Evolutionary conservation across 2,113 vertebrate genomes (phyloP), one percentile per base, ranked within the genome.

Genomic region (Clarias gariepinus): DNA sequence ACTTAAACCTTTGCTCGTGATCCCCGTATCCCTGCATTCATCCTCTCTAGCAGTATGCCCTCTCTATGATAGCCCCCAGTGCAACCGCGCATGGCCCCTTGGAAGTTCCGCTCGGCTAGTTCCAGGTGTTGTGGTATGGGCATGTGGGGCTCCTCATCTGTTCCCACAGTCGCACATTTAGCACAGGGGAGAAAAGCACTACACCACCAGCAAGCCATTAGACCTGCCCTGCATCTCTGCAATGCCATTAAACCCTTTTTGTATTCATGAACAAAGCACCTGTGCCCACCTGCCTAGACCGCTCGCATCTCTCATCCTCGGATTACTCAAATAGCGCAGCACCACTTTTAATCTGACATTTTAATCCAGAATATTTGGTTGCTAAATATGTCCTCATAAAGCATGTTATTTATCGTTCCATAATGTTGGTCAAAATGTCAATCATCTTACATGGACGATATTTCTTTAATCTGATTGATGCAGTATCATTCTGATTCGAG

Each of bases 81-180:
- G 73, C 66, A 77, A 90, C 91, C 86, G 88, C 90, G 89, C 89
- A 90, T 92, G 90, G 91, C 91, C 91, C 90, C 90, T 86, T 79
- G 36, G 92, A 92, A 93, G 94, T 94, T 93, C 94, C 86, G 90
- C 92, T 93, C 95, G 94, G 91, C 92, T 94, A 91, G 92, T 91
- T 94, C 93, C 95, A 96, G 95, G 95, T 96, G 95, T 93, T 88
- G 91, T 89, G 91, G 92, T 93, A 93, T 90, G 91, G 60, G 85
- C 83, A 84, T 88, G 81, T 88, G 91, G 90, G 86, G 87, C 83
- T 89, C 81, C 87, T 94, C 93, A 92, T 93, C 91, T 94, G 93
- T 91, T 92, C 91, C 91, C 89, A 85, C 89, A 93, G 90, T 93
- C 91, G 90, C 88, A 92, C 91, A 90, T 81, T 91, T 89, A 66